Evolutionary conservation across 1,140 invertebrate genomes (phyloP), one percentile per base, ranked within the genome.

Genomic region (Drosophila paulistorum): DNA sequence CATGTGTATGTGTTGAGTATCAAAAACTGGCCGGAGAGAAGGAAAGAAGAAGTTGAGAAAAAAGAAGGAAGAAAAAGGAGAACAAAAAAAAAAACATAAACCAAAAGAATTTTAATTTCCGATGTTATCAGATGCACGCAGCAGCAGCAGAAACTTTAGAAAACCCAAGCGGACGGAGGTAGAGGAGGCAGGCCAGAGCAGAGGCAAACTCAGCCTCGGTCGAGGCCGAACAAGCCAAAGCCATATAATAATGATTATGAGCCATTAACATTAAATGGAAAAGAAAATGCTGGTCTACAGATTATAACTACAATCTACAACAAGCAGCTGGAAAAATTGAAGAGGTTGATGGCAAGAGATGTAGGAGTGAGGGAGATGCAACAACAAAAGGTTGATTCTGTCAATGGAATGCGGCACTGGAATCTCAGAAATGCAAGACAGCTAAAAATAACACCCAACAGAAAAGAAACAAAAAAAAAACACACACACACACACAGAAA

Each of bases 261-360:
- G 85, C 85, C 85, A 90, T 90, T 90, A 90, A 90, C 85, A 90
- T 90, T 90, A 90, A 90, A 90, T 90, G 85, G 85, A 90, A 89
- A 89, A 89, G 85, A 89, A 89, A 89, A 89, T 90, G 85, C 81
- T 89, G 84, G 84, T 89, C 84, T 89, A 81, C 80, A 89, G 84
- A 87, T 87, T 87, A 84, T 74, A 89, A 62, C 80, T 77, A 70
- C 83, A 77, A 51, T 69, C 45, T 51, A 51, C 45, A 51, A 51
- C 45, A 51, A 51, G 45, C 45, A 51, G 45, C 45, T 51, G 45
- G 45, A 51, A 51, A 51, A 51, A 20, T 51, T 51, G 17, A 68
- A 30, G 55, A 65, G 20, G 65, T 61, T 10, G 62, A 68, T 51
- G 39, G 17, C n/a, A 59, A 42, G 67, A 60, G 20, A 30, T 30